Evolutionary conservation across 1,140 invertebrate species (phyloP).

Genomic region (Doryteuthis pealeii): DNA sequence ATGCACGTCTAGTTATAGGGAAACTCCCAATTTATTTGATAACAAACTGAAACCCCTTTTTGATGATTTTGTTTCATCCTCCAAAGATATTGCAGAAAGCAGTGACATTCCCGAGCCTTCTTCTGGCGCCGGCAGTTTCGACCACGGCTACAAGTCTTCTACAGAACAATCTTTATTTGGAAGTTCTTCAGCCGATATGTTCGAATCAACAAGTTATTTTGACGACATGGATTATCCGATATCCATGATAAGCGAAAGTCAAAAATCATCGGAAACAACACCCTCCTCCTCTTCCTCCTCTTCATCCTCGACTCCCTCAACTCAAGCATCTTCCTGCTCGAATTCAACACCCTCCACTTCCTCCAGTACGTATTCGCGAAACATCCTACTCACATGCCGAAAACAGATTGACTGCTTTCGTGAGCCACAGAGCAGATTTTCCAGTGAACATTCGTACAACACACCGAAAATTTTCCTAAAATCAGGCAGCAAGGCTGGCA

Average conservation of each 20-base stretch:
- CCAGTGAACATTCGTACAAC: neutral
- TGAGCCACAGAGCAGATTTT: no score
- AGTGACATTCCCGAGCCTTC: neutral
- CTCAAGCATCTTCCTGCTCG: neutral
- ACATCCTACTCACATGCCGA: neutral
- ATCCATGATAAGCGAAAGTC: neutral
- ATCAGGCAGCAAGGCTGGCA: no score
- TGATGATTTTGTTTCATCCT: neutral
- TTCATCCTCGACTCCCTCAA: neutral
- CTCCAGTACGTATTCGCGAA: no score
- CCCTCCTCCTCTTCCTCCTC: neutral
- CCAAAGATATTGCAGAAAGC: neutral
- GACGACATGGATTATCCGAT: neutral
- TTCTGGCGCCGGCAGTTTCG: no score
- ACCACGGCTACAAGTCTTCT: no score
- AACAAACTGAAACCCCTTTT: conserved; percentile 1
- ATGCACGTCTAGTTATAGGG: neutral
- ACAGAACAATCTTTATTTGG: neutral
- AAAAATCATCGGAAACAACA: neutral
- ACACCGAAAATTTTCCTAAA: no score
- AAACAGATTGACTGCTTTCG: neutral
- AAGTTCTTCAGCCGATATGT: neutral
- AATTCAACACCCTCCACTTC: no score
- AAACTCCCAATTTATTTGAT: neutral
- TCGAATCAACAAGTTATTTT: neutral